Base-by-base conservation (phyloP, 2,888 invertebrate species). In the Hedychridium roseum region DNA sequence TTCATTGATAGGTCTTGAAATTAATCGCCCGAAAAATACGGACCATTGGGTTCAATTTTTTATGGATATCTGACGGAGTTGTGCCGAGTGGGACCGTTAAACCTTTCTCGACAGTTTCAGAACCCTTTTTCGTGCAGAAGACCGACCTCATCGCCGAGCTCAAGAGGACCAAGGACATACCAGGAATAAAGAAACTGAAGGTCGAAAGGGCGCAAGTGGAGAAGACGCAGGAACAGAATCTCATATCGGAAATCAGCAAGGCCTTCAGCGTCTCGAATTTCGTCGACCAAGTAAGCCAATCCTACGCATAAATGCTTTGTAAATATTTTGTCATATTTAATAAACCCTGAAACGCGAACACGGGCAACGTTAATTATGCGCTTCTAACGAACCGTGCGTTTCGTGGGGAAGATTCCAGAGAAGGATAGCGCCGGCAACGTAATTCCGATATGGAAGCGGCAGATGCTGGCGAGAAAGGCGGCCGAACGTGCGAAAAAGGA, bases 371-470 rank as follows among this genome's bases (percentile, higher is more conserved):
- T n/a, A n/a, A n/a, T n/a, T n/a, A n/a, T n/a, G n/a, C n/a, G n/a
- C n/a, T n/a, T n/a, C n/a, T n/a, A n/a, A n/a, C n/a, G n/a, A n/a
- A n/a, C n/a, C n/a, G n/a, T n/a, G n/a, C n/a, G n/a, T n/a, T n/a
- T n/a, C n/a, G n/a, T n/a, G n/a, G n/a, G 15, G 2, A n/a, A 94
- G 91, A 89, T 96, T 62, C 94, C 95, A 6, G 93, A 93, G 73
- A 88, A 88, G 54, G 96, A 96, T 77, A 87, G 88, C 39, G 88
- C 91, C 4, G 96, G 96, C 1, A 92, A 92, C 73, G 83, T 88
- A 30, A 94, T 97, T 69, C 97, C 97, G 9, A 90, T 90, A 16
- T 97, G 97, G 97, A 96, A 96, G 77, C 82, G 95, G 7, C 95
- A 96, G 80, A 94, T 97, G 92, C 78, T 96, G 78, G 97, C 97